Evolutionary conservation across 1,140 invertebrate genomes (phyloP).

Genomic region (Temnothorax nylanderi): DNA sequence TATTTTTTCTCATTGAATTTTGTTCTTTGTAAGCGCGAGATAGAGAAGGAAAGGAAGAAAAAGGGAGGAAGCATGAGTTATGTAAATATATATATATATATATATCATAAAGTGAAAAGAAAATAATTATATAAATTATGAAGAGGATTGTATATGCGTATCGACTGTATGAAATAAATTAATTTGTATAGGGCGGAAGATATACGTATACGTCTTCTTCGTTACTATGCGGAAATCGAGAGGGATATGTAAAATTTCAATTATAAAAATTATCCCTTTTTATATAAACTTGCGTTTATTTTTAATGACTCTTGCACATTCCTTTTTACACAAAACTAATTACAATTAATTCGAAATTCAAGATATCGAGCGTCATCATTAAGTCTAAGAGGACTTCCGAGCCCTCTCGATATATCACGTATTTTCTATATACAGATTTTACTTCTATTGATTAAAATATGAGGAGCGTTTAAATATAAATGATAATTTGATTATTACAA

Average conservation of each 20-base stretch:
- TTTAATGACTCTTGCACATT: neutral
- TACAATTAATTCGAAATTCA: neutral
- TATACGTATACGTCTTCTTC: constrained; percentile 58
- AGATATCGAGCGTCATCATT: neutral
- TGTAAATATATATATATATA: constrained; percentile 16
- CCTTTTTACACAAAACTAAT: neutral
- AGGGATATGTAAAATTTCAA: constrained; percentile 76
- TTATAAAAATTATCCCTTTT: constrained; percentile 81
- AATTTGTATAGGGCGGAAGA: constrained; percentile 37
- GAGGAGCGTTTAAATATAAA: no score
- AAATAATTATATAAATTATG: neutral
- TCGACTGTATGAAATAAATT: constrained; percentile 17
- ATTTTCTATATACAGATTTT: neutral
- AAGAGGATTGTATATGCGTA: constrained; percentile 40
- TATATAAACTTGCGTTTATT: constrained; percentile 28
- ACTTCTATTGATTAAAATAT: no score
- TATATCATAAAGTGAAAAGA: constrained; percentile 2
- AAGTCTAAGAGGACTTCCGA: neutral
- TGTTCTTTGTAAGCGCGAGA: neutral
- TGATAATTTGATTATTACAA: no score
- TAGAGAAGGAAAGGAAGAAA: neutral
- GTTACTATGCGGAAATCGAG: constrained; percentile 1
- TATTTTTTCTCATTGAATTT: neutral
- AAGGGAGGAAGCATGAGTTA: neutral
- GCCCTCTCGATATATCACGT: neutral